Conservation (phyloP, 2,888 invertebrate species). For the Melieria crassipennis region DNA sequence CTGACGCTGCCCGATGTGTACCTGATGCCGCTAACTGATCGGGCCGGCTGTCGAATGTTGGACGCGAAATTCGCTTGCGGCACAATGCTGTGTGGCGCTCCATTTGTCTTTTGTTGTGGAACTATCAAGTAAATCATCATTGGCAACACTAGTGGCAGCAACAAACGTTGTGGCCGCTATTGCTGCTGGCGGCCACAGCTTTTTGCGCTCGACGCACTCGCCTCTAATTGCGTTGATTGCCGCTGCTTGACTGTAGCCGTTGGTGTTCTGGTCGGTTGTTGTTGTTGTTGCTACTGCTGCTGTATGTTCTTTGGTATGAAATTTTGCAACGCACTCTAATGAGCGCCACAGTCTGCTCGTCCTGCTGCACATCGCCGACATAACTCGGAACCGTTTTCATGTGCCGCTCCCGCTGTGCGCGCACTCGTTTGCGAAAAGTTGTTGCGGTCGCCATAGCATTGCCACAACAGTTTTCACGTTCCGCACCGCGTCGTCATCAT, state of each 20-base stretch:
- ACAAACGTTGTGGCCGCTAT: neutral
- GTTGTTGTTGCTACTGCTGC: too few species aligned
- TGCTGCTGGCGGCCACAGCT: constrained; percentile 1
- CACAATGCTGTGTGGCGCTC: constrained; percentile 24
- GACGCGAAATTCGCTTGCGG: neutral
- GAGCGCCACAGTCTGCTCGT: too few species aligned
- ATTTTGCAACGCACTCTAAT: neutral
- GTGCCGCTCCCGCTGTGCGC: constrained; percentile 20
- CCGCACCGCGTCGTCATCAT: too few species aligned
- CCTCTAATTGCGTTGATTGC: neutral
- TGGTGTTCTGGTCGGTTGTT: too few species aligned
- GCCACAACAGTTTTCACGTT: too few species aligned
- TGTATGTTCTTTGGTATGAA: neutral
- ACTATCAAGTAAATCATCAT: constrained; percentile 33
- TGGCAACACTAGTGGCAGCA: neutral
- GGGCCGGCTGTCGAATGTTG: too few species aligned
- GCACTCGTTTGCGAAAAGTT: too few species aligned
- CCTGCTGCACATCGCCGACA: too few species aligned
- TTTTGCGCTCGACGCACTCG: neutral
- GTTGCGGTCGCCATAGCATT: too few species aligned
- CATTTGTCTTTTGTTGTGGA: constrained; percentile 28
- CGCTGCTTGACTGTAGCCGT: neutral
- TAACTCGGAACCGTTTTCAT: neutral
- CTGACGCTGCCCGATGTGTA: too few species aligned
- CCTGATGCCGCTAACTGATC: too few species aligned